phyloP scores from a whole-genome alignment of 2,797 vertebrate genomes.

The Orientallactaga sibirica region DNA sequence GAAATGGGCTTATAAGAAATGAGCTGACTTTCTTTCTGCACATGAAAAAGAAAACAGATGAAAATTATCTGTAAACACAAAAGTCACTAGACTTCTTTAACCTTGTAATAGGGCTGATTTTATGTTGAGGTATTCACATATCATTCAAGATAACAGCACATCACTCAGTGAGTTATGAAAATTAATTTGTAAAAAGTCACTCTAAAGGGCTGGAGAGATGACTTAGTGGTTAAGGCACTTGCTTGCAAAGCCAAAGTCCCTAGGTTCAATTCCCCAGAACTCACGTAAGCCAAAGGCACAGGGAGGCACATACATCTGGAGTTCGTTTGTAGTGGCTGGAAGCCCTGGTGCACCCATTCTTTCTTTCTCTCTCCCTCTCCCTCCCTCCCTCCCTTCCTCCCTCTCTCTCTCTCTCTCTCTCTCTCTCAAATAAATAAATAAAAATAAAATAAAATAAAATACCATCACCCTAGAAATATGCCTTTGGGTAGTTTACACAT shows the following conservation, averaged over 20 bases:
- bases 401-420: too few species aligned
- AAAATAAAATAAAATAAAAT: background rate
- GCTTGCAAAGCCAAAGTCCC: background rate
- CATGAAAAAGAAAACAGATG: constrained; percentile 48
- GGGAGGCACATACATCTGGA: too few species aligned
- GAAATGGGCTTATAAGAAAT: background rate
- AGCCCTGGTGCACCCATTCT: too few species aligned
- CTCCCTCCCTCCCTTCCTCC: too few species aligned
- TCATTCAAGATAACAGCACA: background rate
- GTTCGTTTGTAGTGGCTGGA: background rate
- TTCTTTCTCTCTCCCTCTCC: too few species aligned
- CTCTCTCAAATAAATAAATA: background rate
- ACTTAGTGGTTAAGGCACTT: background rate
- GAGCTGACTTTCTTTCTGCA: background rate
- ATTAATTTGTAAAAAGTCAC: background rate
- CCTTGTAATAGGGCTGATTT: background rate
- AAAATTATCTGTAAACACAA: constrained; percentile 36
- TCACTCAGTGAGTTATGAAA: constrained; percentile 28
- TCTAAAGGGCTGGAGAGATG: background rate
- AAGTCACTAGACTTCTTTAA: background rate
- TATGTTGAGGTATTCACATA: background rate
- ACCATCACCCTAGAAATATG: background rate
- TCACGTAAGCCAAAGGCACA: background rate
- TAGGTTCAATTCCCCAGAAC: background rate
- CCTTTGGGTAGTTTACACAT: background rate